Evolutionary conservation across 2,797 vertebrate species (phyloP).

Genomic region (Acestrorhynchus altus): DNA sequence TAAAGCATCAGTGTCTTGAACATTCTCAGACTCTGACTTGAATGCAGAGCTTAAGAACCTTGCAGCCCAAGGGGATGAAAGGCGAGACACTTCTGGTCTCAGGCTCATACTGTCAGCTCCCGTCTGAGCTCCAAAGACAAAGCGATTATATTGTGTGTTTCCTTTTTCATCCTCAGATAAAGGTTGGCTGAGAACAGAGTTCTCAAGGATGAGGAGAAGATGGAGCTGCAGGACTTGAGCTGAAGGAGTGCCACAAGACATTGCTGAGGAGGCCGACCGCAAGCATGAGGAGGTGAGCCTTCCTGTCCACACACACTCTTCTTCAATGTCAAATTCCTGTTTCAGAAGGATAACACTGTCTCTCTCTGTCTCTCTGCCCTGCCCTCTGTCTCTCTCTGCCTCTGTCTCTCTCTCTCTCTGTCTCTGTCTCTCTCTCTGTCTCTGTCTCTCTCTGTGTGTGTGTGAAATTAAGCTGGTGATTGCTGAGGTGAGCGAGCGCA

Average conservation of each 20-base stretch:
- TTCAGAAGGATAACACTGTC: too few relatives aligned
- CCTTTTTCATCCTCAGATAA: constrained; percentile 86
- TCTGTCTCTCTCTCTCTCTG: neutral
- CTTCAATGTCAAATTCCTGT: too few relatives aligned
- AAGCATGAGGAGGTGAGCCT: constrained; percentile 96
- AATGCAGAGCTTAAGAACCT: too few relatives aligned
- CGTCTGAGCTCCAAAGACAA: too few relatives aligned
- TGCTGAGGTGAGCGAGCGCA: constrained; percentile 96
- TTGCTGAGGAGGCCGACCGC: constrained; percentile 98
- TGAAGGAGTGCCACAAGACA: constrained; percentile 99
- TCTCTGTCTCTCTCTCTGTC: neutral
- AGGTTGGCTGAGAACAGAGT: constrained; percentile 99
- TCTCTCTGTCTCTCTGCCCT: constrained; percentile 37
- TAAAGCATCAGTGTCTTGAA: too few relatives aligned
- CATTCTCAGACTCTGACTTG: too few relatives aligned
- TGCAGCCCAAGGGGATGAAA: too few relatives aligned
- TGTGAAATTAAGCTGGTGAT: constrained; percentile 95
- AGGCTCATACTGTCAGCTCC: too few relatives aligned
- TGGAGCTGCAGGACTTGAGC: constrained; percentile 98
- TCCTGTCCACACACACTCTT: neutral
- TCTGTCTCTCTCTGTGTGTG: constrained; percentile 51
- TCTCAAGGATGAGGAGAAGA: constrained; percentile 98
- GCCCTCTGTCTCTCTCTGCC: too few relatives aligned
- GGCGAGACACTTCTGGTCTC: too few relatives aligned
- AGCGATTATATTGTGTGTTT: neutral